Base-by-base conservation (phyloP, 2,113 vertebrate genomes). In the Megaceryle maxima region DNA sequence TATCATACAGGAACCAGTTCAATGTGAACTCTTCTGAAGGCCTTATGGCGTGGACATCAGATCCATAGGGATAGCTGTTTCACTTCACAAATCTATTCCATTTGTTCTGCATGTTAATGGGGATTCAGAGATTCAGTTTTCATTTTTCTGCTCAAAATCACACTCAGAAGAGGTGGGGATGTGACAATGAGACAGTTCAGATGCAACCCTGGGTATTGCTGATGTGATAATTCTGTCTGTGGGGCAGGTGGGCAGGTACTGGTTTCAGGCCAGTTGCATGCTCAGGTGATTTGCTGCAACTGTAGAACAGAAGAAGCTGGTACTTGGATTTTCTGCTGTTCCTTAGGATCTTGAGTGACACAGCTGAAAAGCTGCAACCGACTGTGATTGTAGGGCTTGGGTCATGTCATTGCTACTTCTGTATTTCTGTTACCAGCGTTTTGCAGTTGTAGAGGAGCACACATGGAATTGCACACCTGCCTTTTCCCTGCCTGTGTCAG, bases 331-430 rank as follows among this genome's bases (percentile, higher is more conserved):
- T 41, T 39, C 19, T 66, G 50, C 57, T 69, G 0, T 68, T 94
- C 33, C 28, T 9, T 37, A 25, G 29, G 17, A 24, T 16, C 26
- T 35, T 48, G 43, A 83, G 35, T 39, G 87, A 55, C 41, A 31
- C 10, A 76, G 53, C 33, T 1, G 1, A 77, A 87, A 87, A 33
- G 10, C 26, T 89, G 28, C 56, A 81, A 9, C n/a, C 16, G 31
- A 0, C 26, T 67, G n/a, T 26, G 57, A 3, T 46, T n/a, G 17
- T 22, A 53, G n/a, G 31, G 19, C 11, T 86, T 31, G 37, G 17
- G 9, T 72, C 7, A 5, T 15, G 15, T 51, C 0, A 0, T 83
- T 56, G 53, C 11, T 62, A 12, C 19, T n/a, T 74, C 28, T 13
- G 2, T 18, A 22, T 87, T 74, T 62, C 67, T n/a, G 44, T 64